These are phyloP conservation scores for Phoebastria nigripes DNA, from an alignment of 2,797 vertebrate genomes.

Conservation along the genomic window DNA sequence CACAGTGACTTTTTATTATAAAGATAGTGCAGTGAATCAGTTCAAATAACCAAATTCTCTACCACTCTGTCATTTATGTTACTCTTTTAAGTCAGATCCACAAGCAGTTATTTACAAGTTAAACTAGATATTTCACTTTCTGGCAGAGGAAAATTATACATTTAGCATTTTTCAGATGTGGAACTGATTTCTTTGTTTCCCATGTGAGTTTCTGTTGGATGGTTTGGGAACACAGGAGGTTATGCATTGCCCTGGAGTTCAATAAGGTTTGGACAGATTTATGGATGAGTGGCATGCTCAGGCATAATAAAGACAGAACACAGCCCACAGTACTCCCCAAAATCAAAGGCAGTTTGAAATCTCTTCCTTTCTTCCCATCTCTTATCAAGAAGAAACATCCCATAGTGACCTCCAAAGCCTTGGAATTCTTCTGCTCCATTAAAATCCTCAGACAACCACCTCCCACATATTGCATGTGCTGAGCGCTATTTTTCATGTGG, in stretches of 20 bases:
- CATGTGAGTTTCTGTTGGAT: background rate
- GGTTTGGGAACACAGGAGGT: constrained; percentile 24
- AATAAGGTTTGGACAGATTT: constrained; percentile 49
- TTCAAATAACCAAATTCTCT: background rate
- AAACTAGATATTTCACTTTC: background rate
- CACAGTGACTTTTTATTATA: background rate
- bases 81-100: background rate
- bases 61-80: background rate
- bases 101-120: background rate
- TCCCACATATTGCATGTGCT: background rate
- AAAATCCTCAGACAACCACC: constrained; percentile 43
- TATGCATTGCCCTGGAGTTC: constrained; percentile 55
- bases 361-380: constrained; percentile 35
- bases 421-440: constrained; percentile 55
- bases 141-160: background rate
- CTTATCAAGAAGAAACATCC: constrained; percentile 56
- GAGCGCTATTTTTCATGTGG: background rate
- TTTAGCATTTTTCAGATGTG: background rate
- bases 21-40: background rate
- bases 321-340: constrained; percentile 3
- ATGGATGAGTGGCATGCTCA: constrained; percentile 44
- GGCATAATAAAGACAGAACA: constrained; percentile 42
- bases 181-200: background rate
- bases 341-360: constrained; percentile 60
- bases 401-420: constrained; percentile 7